These are phyloP conservation scores for Arnoldichthys spilopterus DNA, from an alignment of 2,797 vertebrate genomes.

Conservation along the genomic window DNA sequence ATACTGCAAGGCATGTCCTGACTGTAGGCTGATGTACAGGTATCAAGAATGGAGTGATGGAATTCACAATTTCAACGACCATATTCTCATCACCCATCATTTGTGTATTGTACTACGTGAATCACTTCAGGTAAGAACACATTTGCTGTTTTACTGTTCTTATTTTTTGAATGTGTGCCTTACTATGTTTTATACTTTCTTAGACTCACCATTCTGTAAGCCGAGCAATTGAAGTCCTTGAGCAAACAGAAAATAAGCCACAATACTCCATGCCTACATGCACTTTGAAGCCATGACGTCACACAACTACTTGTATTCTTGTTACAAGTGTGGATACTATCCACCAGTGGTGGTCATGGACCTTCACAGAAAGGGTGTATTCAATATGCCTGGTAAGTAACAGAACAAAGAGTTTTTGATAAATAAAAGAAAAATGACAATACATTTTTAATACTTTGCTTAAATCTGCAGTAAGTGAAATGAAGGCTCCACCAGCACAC, in stretches of 20 bases:
- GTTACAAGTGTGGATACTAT: constrained; percentile 7
- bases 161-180: no score
- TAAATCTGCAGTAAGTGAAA: constrained; percentile 12
- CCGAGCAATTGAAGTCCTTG: constrained; percentile 2
- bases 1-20: not conserved
- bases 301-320: not conserved
- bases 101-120: no score
- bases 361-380: constrained; percentile 14
- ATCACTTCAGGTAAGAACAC: no score
- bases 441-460: not conserved
- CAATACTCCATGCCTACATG: not conserved
- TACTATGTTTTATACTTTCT: no score
- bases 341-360: constrained; percentile 10
- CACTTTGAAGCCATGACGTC: constrained; percentile 13
- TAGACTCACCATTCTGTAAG: constrained; percentile 14
- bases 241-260: constrained; percentile 7
- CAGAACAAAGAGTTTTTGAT: no score
- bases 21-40: not conserved
- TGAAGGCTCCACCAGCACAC: constrained; percentile 9
- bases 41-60: not conserved
- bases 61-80: not conserved
- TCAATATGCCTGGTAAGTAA: constrained; percentile 12
- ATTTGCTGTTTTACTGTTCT: no score
- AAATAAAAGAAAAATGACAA: no score
- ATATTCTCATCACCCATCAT: constrained; percentile 17